Conservation (phyloP, 2,888 invertebrate species). For the Chymomyza procnemis region DNA sequence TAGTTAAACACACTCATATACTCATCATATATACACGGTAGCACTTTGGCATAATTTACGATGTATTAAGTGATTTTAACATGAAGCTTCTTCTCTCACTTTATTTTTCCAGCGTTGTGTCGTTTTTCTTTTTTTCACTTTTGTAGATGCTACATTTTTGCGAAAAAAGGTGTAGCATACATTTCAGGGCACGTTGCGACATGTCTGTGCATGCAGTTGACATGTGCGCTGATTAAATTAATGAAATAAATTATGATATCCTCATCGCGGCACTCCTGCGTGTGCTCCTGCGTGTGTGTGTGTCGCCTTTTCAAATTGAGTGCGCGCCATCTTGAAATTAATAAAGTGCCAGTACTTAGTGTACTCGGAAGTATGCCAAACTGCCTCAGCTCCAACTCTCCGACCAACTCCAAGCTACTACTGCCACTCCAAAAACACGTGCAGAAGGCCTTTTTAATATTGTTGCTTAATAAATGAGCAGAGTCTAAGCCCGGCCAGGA, state of each 20-base stretch:
- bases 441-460: conserved; percentile 45
- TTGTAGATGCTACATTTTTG: conserved; percentile 1
- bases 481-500: conserved; percentile 41
- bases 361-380: neutral
- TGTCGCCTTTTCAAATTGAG: conserved; percentile 57
- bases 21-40: neutral
- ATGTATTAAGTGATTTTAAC: conserved; percentile 71
- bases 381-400: neutral
- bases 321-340: conserved; percentile 72
- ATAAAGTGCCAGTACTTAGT: conserved; percentile 49
- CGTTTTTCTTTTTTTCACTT: conserved; percentile 24
- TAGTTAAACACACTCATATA: conserved; percentile 2
- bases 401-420: neutral
- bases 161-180: conserved; percentile 57
- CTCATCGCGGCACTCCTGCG: conserved; percentile 21
- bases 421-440: neutral
- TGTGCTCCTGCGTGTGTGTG: neutral
- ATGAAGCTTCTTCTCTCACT: conserved; percentile 41
- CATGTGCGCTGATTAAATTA: conserved; percentile 73
- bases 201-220: conserved; percentile 55
- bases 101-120: conserved; percentile 27
- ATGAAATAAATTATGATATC: conserved; percentile 70
- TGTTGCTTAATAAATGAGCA: conserved; percentile 48
- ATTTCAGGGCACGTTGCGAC: conserved; percentile 7
- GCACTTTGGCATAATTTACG: conserved; percentile 63